phyloP scores from a whole-genome alignment of 2,113 vertebrate species.

The Brachionichthys hirsutus region DNA sequence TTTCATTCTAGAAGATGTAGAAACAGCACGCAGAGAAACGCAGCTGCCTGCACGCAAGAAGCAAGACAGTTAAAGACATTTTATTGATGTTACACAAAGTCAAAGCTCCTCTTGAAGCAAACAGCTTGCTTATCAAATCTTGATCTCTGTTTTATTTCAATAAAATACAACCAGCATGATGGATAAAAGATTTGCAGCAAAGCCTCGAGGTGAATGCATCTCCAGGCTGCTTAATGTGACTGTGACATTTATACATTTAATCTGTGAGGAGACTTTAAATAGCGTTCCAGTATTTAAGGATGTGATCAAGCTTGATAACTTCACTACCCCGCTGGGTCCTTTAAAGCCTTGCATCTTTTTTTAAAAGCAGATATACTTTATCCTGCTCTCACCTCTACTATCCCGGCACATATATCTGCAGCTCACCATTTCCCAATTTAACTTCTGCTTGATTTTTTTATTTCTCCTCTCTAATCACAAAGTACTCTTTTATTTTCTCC shows the following conservation, averaged over 20 bases:
- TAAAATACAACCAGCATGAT: slow-evolving; percentile 32
- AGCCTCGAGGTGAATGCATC: slow-evolving; percentile 40
- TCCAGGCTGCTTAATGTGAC: slow-evolving; percentile 28
- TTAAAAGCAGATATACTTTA: slow-evolving; percentile 46
- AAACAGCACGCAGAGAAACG: no score
- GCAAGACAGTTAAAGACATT: no score
- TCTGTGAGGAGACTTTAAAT: slow-evolving; percentile 29
- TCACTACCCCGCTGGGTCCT: slow-evolving; percentile 48
- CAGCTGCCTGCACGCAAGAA: no score
- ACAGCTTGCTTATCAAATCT: slow-evolving; percentile 32
- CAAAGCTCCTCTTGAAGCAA: slow-evolving; percentile 21
- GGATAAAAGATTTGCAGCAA: slow-evolving; percentile 3
- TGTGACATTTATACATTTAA: slow-evolving; percentile 28
- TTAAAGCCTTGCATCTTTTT: slow-evolving; percentile 28
- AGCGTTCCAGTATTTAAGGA: slow-evolving; percentile 35
- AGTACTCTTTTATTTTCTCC: slow-evolving; percentile 17
- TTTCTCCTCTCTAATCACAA: slow-evolving; percentile 16
- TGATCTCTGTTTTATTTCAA: slow-evolving; percentile 15
- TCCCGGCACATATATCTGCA: slow-evolving; percentile 52
- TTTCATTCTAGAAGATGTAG: background rate
- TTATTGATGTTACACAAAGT: no score
- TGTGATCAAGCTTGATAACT: background rate
- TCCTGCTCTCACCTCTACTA: slow-evolving; percentile 49
- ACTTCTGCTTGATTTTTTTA: slow-evolving; percentile 11
- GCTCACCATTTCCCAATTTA: slow-evolving; percentile 26